phyloP scores from a whole-genome alignment of 2,113 vertebrate species.

The Pteruthius melanotis region DNA sequence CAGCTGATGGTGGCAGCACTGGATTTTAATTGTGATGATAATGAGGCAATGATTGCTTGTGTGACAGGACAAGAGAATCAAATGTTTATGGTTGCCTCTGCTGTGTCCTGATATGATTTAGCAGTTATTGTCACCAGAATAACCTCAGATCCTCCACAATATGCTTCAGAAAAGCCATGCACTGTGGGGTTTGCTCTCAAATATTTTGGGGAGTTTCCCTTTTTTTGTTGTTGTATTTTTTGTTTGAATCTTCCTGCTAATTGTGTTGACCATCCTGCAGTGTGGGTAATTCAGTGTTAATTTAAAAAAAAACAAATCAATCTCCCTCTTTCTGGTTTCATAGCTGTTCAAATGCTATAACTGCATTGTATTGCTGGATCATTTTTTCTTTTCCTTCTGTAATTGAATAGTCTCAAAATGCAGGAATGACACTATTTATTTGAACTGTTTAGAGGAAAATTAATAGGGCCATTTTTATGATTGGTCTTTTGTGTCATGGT shows the following conservation, averaged over 20 bases:
- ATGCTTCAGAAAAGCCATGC: neutral
- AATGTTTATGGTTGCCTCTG: neutral
- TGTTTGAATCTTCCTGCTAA: neutral
- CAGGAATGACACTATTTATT: conserved; percentile 34
- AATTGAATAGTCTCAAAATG: conserved; percentile 22
- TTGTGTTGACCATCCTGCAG: neutral
- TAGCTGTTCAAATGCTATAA: neutral
- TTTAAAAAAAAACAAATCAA: neutral
- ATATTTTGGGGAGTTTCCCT: neutral
- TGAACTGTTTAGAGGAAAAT: conserved; percentile 35
- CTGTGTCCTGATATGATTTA: neutral
- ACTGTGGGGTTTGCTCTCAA: neutral
- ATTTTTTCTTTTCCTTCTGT: neutral
- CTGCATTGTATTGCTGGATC: neutral
- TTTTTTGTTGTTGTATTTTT: too few relatives aligned
- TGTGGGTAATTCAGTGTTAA: neutral
- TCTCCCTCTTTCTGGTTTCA: neutral
- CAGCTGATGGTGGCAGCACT: neutral
- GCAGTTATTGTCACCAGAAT: neutral
- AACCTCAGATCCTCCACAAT: neutral
- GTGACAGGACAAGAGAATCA: neutral
- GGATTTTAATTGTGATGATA: neutral
- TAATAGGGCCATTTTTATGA: conserved; percentile 35
- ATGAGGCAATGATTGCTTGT: neutral
- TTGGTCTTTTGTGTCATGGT: neutral